Base-by-base conservation (phyloP, 2,888 invertebrate species). In the Dicranocentrus wangi region DNA sequence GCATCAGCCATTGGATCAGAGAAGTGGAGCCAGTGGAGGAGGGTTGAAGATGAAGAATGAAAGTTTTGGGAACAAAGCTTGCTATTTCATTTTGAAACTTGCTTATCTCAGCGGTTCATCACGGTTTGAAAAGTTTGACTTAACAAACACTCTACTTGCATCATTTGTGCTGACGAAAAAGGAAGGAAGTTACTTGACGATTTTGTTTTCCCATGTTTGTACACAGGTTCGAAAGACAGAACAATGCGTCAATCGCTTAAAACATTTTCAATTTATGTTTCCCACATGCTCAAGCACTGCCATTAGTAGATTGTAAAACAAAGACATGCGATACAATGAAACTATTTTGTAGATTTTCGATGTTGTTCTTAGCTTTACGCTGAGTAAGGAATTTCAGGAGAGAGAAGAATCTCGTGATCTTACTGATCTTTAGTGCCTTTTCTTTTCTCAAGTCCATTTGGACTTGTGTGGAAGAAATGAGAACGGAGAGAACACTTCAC, bases 301-400 rank as follows among this genome's bases (percentile, higher is more conserved):
- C 77, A 77, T 77, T 77, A 69, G 69, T 19, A 77, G 69, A 77
- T 77, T 77, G 69, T 77, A 70, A 77, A 70, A 77, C 77, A 77
- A 70, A 70, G 53, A 63, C 42, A 63, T 21, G 27, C 19, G 19
- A 32, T 23, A 63, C 39, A 39, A 63, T 63, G 51, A 51, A 25
- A 58, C 39, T 8, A 51, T 51, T 15, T 17, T n/a, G 19, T 51
- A 51, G 5, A 19, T 17, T 51, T 7, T 5, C 3, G 51, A 51
- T 51, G 51, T 39, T 13, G 7, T 13, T 39, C 39, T 13, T 39
- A 39, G 5, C 39, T 39, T 8, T 13, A 51, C n/a, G 51, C n/a
- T 5, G 51, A 58, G n/a, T 21, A 23, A 51, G 51, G 19, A 19
- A 51, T n/a, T 10, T n/a, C 8, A 19, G 19, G 51, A 51, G 51